These are phyloP conservation scores for Fragum whitleyi DNA, from an alignment of 2,888 invertebrate species.

Conservation along the genomic window DNA sequence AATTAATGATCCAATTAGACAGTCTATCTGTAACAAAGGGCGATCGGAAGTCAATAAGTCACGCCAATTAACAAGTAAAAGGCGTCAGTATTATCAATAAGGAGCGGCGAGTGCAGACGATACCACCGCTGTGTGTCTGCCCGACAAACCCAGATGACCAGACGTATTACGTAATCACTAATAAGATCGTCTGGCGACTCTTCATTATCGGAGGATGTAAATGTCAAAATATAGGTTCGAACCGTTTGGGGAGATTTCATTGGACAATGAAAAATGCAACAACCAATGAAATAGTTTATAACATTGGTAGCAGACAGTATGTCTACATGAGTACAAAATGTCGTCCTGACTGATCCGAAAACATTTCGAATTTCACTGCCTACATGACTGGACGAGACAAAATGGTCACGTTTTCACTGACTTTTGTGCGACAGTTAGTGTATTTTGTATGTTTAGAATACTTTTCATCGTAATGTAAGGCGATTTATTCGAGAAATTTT, in stretches of 20 bases:
- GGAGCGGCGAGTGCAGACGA: slow-evolving; percentile 6
- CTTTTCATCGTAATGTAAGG: no score
- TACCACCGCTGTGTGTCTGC: background rate
- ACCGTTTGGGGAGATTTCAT: slow-evolving; percentile 36
- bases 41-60: slow-evolving; percentile 18
- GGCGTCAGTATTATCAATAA: slow-evolving; percentile 19
- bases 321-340: slow-evolving; percentile 61
- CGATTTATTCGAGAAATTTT: no score
- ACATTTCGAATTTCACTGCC: slow-evolving; percentile 18
- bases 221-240: slow-evolving; percentile 34
- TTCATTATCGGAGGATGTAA: slow-evolving; percentile 53
- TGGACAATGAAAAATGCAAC: slow-evolving; percentile 45
- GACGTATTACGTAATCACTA: slow-evolving; percentile 63
- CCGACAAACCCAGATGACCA: slow-evolving; percentile 34
- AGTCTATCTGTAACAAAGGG: background rate
- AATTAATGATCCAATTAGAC: slow-evolving; percentile 1
- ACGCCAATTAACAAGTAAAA: background rate
- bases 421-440: slow-evolving; percentile 78
- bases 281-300: slow-evolving; percentile 54
- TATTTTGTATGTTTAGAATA: no score
- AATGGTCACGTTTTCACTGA: slow-evolving; percentile 76
- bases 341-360: slow-evolving; percentile 27
- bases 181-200: slow-evolving; percentile 61
- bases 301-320: slow-evolving; percentile 34
- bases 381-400: slow-evolving; percentile 24